These are phyloP conservation scores for Thamnophis elegans DNA, from an alignment of 2,797 vertebrate genomes.

Conservation along the genomic window DNA sequence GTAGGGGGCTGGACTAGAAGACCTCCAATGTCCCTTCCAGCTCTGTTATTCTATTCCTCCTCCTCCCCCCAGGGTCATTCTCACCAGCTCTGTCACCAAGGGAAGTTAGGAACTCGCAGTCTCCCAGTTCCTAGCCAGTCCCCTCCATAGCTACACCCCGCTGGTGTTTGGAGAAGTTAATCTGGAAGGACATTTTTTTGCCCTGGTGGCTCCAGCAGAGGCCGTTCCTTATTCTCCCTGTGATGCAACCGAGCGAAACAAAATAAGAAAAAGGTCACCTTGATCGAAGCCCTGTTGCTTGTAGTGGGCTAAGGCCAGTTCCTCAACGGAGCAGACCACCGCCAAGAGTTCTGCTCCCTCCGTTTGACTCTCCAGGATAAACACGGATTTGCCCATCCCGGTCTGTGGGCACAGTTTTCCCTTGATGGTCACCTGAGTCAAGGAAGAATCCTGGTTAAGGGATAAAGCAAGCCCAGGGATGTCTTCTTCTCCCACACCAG, in stretches of 20 bases:
- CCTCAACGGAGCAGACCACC: slow-evolving; percentile 92
- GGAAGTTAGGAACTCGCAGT: not conserved
- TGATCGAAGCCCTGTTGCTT: slow-evolving; percentile 86
- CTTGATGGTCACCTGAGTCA: slow-evolving; percentile 86
- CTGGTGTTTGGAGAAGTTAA: not conserved
- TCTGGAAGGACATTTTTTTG: not conserved
- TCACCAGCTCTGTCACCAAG: not conserved
- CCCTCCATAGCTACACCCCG: not conserved
- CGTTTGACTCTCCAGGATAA: slow-evolving; percentile 74
- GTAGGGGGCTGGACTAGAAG: not conserved
- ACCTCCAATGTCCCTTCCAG: too few relatives aligned
- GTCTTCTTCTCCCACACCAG: too few relatives aligned
- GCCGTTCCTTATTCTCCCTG: not conserved
- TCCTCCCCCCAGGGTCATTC: not conserved
- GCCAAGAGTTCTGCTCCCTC: slow-evolving; percentile 63
- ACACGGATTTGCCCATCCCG: slow-evolving; percentile 87
- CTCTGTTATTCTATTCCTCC: not conserved
- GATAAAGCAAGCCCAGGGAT: not conserved
- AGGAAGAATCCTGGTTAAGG: slow-evolving; percentile 27
- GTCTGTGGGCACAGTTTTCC: slow-evolving; percentile 91
- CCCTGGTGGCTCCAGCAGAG: not conserved
- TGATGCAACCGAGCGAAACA: too few relatives aligned
- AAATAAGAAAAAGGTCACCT: slow-evolving; percentile 68
- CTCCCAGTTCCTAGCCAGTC: not conserved
- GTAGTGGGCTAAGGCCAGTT: slow-evolving; percentile 87